These are phyloP conservation scores for Phlogophora meticulosa DNA, from an alignment of 2,888 invertebrate genomes.

Conservation along the genomic window DNA sequence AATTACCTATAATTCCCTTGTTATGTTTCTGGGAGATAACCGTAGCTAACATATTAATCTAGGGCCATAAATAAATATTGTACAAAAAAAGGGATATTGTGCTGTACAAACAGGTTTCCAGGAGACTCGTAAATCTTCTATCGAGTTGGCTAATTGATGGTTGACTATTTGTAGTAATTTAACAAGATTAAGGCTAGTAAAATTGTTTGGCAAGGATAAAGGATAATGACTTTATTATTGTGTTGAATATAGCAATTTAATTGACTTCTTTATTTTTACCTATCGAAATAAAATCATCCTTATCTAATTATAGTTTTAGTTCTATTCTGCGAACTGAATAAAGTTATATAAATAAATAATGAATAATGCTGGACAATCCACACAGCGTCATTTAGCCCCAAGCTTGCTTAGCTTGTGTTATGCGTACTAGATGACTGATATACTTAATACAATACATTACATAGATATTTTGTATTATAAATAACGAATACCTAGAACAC, in stretches of 20 bases:
- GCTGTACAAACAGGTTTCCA: conserved; percentile 69
- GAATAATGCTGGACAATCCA: no score
- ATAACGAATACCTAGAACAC: no score
- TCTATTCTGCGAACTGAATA: no score
- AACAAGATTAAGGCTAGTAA: conserved; percentile 6
- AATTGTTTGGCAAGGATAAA: conserved; percentile 17
- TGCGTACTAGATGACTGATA: no score
- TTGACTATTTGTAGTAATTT: conserved; percentile 20
- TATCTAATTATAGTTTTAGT: not conserved
- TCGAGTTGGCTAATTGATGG: conserved; percentile 60
- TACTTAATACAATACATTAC: no score
- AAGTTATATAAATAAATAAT: no score
- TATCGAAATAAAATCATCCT: not conserved
- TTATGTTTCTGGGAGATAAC: conserved; percentile 81
- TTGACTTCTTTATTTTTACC: not conserved
- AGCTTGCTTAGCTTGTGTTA: no score
- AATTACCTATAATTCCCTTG: conserved; percentile 89
- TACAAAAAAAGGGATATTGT: conserved; percentile 68
- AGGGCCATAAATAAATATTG: conserved; percentile 83
- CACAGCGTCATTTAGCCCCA: no score
- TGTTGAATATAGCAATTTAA: not conserved
- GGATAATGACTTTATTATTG: conserved; percentile 1
- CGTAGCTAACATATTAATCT: conserved; percentile 84
- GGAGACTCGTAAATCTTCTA: conserved; percentile 67
- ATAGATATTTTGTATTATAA: no score